Percentiles rank a stretch among this genome's conserved stretches.
These are phyloP conservation scores for Notospermus geniculatus DNA, from an alignment of 1,140 invertebrate genomes.

Conservation along the genomic window DNA sequence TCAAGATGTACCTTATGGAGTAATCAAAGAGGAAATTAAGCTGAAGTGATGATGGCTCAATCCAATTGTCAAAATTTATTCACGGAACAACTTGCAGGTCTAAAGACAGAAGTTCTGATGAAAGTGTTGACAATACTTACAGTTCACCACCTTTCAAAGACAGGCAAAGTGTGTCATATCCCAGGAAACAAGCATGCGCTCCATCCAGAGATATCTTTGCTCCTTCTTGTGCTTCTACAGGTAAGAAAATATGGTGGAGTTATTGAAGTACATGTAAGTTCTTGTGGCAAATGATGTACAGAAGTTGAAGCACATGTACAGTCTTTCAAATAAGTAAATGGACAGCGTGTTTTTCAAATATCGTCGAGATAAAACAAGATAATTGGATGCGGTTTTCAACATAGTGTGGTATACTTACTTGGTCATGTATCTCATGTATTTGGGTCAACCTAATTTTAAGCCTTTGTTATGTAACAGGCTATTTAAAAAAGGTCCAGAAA, in stretches of 20 bases:
- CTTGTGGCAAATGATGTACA: too few relatives aligned
- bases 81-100: background rate
- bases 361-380: too few relatives aligned
- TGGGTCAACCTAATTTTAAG: too few relatives aligned
- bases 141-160: constrained; percentile 93
- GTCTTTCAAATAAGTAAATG: too few relatives aligned
- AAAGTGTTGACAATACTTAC: constrained; percentile 53
- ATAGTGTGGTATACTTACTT: too few relatives aligned
- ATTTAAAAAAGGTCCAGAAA: too few relatives aligned
- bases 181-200: constrained; percentile 81
- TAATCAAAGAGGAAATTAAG: constrained; percentile 9
- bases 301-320: too few relatives aligned
- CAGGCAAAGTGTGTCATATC: constrained; percentile 82
- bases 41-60: background rate
- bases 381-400: too few relatives aligned
- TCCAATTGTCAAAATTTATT: background rate
- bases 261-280: background rate
- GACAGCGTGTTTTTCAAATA: too few relatives aligned
- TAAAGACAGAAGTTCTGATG: constrained; percentile 4
- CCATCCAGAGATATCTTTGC: constrained; percentile 87
- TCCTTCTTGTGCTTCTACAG: constrained; percentile 79
- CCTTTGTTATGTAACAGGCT: too few relatives aligned
- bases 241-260: background rate
- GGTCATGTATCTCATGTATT: too few relatives aligned
- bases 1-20: constrained; percentile 71